phyloP scores from a whole-genome alignment of 2,113 vertebrate genomes.

The Plestiodon gilberti region DNA sequence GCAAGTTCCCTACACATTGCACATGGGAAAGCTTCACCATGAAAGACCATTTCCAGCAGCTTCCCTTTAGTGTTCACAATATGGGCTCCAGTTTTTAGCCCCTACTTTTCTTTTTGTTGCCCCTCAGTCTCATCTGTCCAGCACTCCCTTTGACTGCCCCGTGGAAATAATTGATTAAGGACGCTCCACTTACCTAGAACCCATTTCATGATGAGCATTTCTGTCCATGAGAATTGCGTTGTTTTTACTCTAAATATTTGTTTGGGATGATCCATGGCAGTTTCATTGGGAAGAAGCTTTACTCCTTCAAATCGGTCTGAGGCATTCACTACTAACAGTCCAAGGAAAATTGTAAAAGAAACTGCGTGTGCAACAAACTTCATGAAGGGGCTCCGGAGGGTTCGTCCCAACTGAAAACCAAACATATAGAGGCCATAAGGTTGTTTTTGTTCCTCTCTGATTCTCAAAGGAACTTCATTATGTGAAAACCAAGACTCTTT shows the following conservation, averaged over 20 bases:
- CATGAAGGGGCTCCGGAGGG: constrained; percentile 96
- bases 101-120: neutral
- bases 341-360: constrained; percentile 95
- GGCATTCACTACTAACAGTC: constrained; percentile 91
- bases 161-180: neutral
- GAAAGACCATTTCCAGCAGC: neutral
- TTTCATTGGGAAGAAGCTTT: constrained; percentile 95
- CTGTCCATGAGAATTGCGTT: constrained; percentile 97
- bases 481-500: neutral
- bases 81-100: neutral
- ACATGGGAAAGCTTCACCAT: neutral
- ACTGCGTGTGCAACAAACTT: constrained; percentile 98
- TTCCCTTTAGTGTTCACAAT: too few relatives aligned
- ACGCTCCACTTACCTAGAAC: constrained; percentile 86
- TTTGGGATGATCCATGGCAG: constrained; percentile 92
- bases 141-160: neutral
- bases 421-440: constrained; percentile 18
- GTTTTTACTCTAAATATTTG: constrained; percentile 98
- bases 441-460: neutral
- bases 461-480: neutral
- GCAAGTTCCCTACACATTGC: too few relatives aligned
- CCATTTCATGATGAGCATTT: constrained; percentile 98
- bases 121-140: too few relatives aligned
- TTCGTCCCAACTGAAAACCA: constrained; percentile 87
- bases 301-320: constrained; percentile 96